phyloP scores from a whole-genome alignment of 2,888 invertebrate genomes.

The Heliconius sara region DNA sequence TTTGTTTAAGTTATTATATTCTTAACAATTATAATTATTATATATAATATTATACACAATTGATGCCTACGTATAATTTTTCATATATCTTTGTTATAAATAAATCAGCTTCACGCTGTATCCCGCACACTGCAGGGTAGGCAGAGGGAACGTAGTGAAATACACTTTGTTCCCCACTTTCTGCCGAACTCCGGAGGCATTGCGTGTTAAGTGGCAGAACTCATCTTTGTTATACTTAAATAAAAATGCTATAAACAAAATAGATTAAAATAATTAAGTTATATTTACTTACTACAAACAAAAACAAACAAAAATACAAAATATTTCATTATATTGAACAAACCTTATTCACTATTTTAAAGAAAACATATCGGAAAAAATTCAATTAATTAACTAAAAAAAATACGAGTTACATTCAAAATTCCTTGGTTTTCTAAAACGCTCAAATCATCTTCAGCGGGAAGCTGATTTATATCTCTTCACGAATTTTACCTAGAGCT shows the following conservation, averaged over 20 bases:
- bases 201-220: too few relatives aligned
- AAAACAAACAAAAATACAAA: not conserved
- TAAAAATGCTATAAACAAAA: not conserved
- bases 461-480: not conserved
- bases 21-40: not conserved
- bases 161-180: too few relatives aligned
- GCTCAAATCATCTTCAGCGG: too few relatives aligned
- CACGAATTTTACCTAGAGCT: constrained; percentile 29
- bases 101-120: too few relatives aligned
- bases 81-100: not conserved
- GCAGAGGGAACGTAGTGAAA: too few relatives aligned
- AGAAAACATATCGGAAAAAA: not conserved
- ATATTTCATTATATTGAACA: not conserved
- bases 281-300: too few relatives aligned
- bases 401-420: too few relatives aligned
- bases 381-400: not conserved
- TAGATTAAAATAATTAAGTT: too few relatives aligned
- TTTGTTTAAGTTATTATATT: not conserved
- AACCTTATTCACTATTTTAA: not conserved
- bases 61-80: not conserved
- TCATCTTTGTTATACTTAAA: not conserved
- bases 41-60: not conserved
- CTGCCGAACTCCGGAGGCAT: too few relatives aligned
- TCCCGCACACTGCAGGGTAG: too few relatives aligned
- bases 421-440: too few relatives aligned